Base-by-base conservation (phyloP, 2,113 vertebrate genomes). In the western clawed frog (Xenopus tropicalis) region DNA sequence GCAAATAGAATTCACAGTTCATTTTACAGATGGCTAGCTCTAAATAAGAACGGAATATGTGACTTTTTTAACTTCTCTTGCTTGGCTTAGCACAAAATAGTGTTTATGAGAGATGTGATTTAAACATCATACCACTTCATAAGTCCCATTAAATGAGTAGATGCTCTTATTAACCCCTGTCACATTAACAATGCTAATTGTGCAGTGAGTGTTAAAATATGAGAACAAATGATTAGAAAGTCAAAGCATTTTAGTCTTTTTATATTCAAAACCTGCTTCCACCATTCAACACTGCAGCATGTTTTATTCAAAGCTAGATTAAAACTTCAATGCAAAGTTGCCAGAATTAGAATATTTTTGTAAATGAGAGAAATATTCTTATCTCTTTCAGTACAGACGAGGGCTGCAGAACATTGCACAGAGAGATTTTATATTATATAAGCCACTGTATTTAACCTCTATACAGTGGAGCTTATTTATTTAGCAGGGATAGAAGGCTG, bases 1-100 rank as follows among this genome's bases (percentile, higher is more conserved):
- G 73, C 73, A 76, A 76, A 69, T 76, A 76, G 69, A 69, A 69
- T 76, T 76, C 73, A 76, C 73, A 76, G 73, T 76, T 76, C 73
- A 76, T 69, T 76, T 76, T 76, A 76, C 73, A 76, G 73, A 69
- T 76, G 73, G 66, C 66, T 76, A 76, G 73, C 17, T 76, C 66
- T 69, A 69, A 76, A 76, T 43, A 66, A 76, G 58, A 56, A 59
- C 56, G 17, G 46, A 63, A 69, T 75, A 69, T 56, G 73, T 52
- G 24, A 56, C 44, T 75, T 75, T 69, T 69, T 76, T 63, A 69
- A 76, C 24, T 76, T 76, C 62, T 63, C 48, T 54, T 63, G 66
- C 73, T 43, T 76, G 73, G 66, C 24, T 69, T 76, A 69, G 63
- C 66, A 63, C 73, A 69, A 62, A 69, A 51, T 29, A 52, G 57